Evolutionary conservation across 2,113 vertebrate genomes (phyloP), one percentile per base, ranked within the genome.

Genomic region (Pandion haliaetus): DNA sequence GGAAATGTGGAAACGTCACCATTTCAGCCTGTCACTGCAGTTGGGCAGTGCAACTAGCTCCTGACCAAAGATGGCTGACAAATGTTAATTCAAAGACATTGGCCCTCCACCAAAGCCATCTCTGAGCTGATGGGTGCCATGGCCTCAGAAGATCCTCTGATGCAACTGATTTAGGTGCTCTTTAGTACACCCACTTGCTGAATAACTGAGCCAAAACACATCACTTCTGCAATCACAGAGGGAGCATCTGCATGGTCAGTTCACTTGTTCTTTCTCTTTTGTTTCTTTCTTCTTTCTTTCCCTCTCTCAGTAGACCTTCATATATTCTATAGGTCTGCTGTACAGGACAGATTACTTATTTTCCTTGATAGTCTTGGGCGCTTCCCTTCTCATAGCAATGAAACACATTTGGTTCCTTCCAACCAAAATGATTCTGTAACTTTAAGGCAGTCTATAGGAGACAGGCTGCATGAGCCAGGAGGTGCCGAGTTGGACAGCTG

Each of bases 401-500:
- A 62, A 88, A 31, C 23, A 36, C 8, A 12, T 10, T 44, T 28
- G 5, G 31, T 15, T 50, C 29, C 29, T 83, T 72, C 52, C 57
- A 77, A 14, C 2, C 8, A 52, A 55, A 86, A 52, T 11, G 24
- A 12, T 4, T 18, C 6, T 34, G 24, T 34, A 11, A 47, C 70
- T 84, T 84, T 70, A 36, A 55, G 36, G 9, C 3, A 20, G 5
- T 17, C 25, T 28, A 3, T 18, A 80, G 29, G 21, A 65, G 11
- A 31, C 4, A 47, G 66, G 8, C 9, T 83, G 29, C 14, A 6
- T 16, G 32, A 65, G 29, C 19, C 23, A 66, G 42, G 31, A 31
- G 4, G 12, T 3, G 3, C 24, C 2, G 2, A 34, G 11, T 0
- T 29, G 14, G 38, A 61, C 2, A 17, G 5, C 21, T 61, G 47